Conservation (phyloP, 2,797 vertebrate genomes). For the Sebastes diploproa region DNA sequence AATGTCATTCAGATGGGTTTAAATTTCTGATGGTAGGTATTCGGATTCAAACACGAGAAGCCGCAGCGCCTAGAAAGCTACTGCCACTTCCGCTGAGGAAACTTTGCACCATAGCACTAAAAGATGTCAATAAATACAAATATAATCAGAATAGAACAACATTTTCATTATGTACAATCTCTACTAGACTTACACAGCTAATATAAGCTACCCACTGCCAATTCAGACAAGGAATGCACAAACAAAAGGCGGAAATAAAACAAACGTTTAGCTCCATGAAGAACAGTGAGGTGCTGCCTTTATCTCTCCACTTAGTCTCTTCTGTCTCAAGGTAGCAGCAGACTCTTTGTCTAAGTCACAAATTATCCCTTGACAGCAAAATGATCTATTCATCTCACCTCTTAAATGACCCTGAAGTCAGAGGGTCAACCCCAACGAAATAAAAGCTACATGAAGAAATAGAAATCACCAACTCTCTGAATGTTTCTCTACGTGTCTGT, state of each 20-base stretch:
- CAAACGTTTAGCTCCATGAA: conserved; percentile 46
- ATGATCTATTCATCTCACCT: conserved; percentile 2
- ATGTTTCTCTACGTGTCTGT: neutral
- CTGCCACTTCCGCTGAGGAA: conserved; percentile 47
- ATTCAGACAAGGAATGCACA: conserved; percentile 38
- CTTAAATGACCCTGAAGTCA: conserved; percentile 9
- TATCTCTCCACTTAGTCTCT: neutral
- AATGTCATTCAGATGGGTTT: conserved; percentile 42
- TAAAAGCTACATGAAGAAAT: conserved; percentile 37
- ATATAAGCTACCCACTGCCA: conserved; percentile 57
- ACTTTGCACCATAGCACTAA: conserved; percentile 65
- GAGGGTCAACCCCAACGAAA: conserved; percentile 15
- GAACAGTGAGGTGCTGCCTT: conserved; percentile 38
- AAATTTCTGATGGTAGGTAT: conserved; percentile 29
- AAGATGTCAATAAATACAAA: conserved; percentile 72
- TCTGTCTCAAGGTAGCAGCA: conserved; percentile 39
- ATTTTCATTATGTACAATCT: conserved; percentile 69
- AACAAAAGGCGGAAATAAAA: conserved; percentile 48
- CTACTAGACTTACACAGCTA: conserved; percentile 67
- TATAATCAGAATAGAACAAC: conserved; percentile 67
- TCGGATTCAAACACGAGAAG: conserved; percentile 50
- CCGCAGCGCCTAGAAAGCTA: conserved; percentile 37
- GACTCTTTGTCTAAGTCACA: conserved; percentile 17
- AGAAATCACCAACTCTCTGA: neutral
- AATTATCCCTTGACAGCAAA: conserved; percentile 12